Base-by-base conservation (phyloP, 2,888 invertebrate species). In the Epinotia bilunana region DNA sequence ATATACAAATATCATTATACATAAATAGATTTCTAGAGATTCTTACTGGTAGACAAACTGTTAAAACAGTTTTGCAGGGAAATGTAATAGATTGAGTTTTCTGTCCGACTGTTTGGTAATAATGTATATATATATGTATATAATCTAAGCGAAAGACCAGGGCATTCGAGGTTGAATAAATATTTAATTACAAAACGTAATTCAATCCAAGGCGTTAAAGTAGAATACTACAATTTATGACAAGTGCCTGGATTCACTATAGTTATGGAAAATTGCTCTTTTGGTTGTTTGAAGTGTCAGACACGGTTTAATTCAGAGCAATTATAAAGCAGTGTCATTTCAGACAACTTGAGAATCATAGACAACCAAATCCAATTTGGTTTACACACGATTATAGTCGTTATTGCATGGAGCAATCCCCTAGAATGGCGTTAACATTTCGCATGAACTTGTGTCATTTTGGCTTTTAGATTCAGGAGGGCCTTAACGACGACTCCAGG, bases 241-340 rank as follows among this genome's bases (percentile, higher is more conserved):
- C 16, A 49, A 49, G 16, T 13, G 49, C 49, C 49, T 16, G 16
- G 53, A n/a, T 53, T 53, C n/a, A 7, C 53, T n/a, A 6, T 53
- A 53, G 53, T 53, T 53, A n/a, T 53, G 1, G 6, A n/a, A 7
- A n/a, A 53, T 53, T 49, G 49, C 53, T 6, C n/a, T 53, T 49
- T 53, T 53, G 53, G n/a, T 49, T n/a, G 16, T 5, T 53, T 53
- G n/a, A n/a, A 53, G 53, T 53, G n/a, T 53, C 6, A 53, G 53
- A 13, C n/a, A 53, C n/a, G 53, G n/a, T 53, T 53, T 53, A n/a
- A 53, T n/a, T n/a, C 53, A 53, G 53, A 53, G n/a, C n/a, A 53
- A 49, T 53, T 53, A 53, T n/a, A 53, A n/a, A 53, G 53, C 13
- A n/a, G 1, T 53, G 53, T 53, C n/a, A 49, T 49, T 16, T 49